Evolutionary conservation across 2,797 vertebrate genomes (phyloP).

Genomic region (Alauda arvensis): DNA sequence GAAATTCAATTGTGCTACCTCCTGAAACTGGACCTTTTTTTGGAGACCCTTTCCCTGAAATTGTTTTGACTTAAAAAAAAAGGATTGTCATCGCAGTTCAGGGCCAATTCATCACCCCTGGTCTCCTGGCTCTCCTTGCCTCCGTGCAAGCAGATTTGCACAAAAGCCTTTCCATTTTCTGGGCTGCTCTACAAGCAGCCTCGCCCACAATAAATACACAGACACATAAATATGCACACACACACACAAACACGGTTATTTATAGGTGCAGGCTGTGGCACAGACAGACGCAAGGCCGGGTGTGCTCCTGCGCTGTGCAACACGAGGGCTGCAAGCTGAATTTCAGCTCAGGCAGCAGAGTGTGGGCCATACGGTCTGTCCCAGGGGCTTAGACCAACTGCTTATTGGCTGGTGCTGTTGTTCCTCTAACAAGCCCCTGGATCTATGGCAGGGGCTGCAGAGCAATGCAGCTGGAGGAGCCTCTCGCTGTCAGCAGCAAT

Average conservation of each 20-base stretch:
- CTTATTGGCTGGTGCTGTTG: slow-evolving; percentile 46
- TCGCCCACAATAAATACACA: not conserved
- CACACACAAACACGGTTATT: slow-evolving; percentile 1
- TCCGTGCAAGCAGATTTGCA: not conserved
- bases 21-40: slow-evolving; percentile 44
- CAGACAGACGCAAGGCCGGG: not conserved
- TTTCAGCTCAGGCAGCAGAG: slow-evolving; percentile 33
- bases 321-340: not conserved
- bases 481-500: slow-evolving; percentile 46
- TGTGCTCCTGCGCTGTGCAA: not conserved
- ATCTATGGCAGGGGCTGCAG: slow-evolving; percentile 37
- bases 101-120: not conserved
- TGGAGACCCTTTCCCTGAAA: slow-evolving; percentile 33
- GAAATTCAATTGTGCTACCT: slow-evolving; percentile 50
- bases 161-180: slow-evolving; percentile 22
- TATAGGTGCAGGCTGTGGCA: not conserved
- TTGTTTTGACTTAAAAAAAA: slow-evolving; percentile 3
- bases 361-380: slow-evolving; percentile 42
- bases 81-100: not conserved
- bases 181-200: not conserved
- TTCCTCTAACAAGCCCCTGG: slow-evolving; percentile 56
- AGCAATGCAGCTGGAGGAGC: slow-evolving; percentile 53
- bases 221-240: slow-evolving; percentile 11
- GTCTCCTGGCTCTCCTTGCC: slow-evolving; percentile 7
- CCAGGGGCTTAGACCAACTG: slow-evolving; percentile 45